Conservation (phyloP, 2,888 invertebrate species). For the Trichogramma evanescens region DNA sequence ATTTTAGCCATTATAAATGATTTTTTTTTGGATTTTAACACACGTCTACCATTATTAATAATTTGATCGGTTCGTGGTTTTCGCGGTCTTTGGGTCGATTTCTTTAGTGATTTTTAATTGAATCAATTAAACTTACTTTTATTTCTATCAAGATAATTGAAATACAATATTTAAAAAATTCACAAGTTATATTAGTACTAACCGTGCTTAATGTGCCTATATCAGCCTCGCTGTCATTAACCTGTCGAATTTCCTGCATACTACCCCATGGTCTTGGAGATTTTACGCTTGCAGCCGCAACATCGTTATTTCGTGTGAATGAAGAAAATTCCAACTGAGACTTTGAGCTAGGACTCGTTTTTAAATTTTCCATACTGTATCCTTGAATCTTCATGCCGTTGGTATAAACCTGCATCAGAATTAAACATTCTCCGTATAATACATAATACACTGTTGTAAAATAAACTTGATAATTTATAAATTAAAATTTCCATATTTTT, state of each 20-base stretch:
- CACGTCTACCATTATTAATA: no score
- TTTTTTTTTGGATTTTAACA: no score
- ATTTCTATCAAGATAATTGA: no score
- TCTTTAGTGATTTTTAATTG: no score
- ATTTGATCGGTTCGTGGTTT: no score
- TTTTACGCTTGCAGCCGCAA: constrained; percentile 25
- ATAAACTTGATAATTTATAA: no score
- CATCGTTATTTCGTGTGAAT: not conserved
- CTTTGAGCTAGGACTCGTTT: constrained; percentile 17
- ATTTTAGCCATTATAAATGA: no score
- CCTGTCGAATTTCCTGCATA: constrained; percentile 57
- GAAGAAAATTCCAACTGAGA: constrained; percentile 20
- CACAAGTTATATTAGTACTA: constrained; percentile 25
- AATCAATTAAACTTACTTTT: no score
- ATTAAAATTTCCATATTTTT: no score
- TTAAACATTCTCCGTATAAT: not conserved
- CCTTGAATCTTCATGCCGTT: constrained; percentile 19
- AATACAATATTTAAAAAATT: no score
- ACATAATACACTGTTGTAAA: no score
- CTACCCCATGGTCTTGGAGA: constrained; percentile 54
- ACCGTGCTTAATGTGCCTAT: constrained; percentile 16
- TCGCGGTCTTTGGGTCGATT: no score
- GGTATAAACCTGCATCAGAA: constrained; percentile 12
- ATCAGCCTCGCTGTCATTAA: constrained; percentile 26
- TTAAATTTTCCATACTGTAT: constrained; percentile 43